Percentiles rank a stretch among this genome's conserved stretches.
These are phyloP conservation scores for Eidolon dupreanum DNA, from an alignment of 2,797 vertebrate species.

Conservation along the genomic window DNA sequence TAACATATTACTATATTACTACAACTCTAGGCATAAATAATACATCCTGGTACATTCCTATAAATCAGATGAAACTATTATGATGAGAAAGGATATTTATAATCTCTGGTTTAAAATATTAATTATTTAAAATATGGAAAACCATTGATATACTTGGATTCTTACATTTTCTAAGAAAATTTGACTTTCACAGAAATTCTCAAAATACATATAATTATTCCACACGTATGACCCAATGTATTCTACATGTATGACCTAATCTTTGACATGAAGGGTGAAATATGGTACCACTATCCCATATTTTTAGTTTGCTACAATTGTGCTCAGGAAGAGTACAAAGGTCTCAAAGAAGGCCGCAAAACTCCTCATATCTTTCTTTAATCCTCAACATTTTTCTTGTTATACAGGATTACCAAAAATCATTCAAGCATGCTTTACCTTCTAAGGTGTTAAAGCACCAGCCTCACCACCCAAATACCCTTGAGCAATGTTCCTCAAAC, in stretches of 20 bases:
- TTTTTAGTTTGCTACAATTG: neutral
- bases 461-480: neutral
- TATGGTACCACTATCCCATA: neutral
- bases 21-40: neutral
- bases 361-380: neutral
- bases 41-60: neutral
- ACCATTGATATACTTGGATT: neutral
- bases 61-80: neutral
- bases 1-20: neutral
- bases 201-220: neutral
- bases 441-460: neutral
- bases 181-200: slow-evolving; percentile 20
- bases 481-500: neutral
- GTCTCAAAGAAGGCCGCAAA: neutral
- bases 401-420: neutral
- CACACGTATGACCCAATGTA: neutral
- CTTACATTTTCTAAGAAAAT: neutral
- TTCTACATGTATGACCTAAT: neutral
- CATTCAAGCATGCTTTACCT: neutral
- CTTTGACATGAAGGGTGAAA: neutral
- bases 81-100: neutral
- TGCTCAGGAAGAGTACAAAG: neutral
- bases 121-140: slow-evolving; percentile 1
- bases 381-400: neutral
- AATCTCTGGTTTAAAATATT: slow-evolving; percentile 6